Evolutionary conservation across 2,797 vertebrate species (phyloP), one percentile per base, ranked within the genome.

Genomic region (Pterois miles): DNA sequence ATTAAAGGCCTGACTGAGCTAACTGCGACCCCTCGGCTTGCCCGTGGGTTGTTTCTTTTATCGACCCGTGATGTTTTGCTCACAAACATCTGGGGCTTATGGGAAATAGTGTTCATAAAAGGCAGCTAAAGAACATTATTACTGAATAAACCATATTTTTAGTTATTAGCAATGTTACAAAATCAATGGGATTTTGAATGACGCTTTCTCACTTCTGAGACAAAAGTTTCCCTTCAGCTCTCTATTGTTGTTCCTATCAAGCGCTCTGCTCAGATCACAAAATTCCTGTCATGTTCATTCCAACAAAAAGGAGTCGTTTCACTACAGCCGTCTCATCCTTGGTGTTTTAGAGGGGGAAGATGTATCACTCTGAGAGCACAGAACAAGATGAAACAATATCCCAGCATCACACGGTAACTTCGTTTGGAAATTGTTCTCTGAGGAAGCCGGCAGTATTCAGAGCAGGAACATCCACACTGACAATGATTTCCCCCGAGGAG

Each of bases 401-500:
- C 68, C 38, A 8, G 64, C 54, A 60, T 76, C 71, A 59, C 23
- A 23, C 8, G 9, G 57, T 82, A 79, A 84, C 86, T 84, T 85
- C 64, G 68, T 85, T 87, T 71, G 66, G 48, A 58, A 60, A 60
- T 43, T 40, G 59, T 66, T 75, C 58, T 66, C 22, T 40, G 76
- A 81, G 68, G 66, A 38, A 5, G 71, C 38, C 8, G 34, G 40
- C 87, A 29, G 71, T 8, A 65, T 71, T 73, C 76, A 54, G 74
- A 81, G 76, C 78, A 43, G 69, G 34, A 88, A 70, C 82, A 70
- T 58, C 62, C 69, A 50, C 53, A 1, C 36, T 18, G 76, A 72
- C 78, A 16, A 29, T 87, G 84, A 91, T 88, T 89, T 90, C 86
- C 89, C 88, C 84, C 0, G 60, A 85, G 80, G 83, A 83, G 25